Conservation (phyloP, 1,140 invertebrate genomes). For the Chlorops oryzae region DNA sequence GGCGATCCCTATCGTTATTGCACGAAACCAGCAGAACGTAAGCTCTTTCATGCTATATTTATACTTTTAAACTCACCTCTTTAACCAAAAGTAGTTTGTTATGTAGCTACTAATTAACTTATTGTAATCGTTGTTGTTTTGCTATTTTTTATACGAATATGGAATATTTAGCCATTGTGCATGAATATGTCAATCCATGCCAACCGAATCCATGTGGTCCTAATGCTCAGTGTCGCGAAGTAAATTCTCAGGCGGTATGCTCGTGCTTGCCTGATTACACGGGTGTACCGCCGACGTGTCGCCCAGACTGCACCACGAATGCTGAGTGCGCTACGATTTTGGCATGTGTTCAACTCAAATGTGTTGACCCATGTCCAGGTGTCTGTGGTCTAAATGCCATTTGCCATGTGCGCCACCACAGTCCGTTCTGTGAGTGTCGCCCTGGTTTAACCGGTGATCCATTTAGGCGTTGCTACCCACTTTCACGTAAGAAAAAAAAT, state of each 20-base stretch:
- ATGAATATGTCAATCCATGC: slow-evolving; percentile 53
- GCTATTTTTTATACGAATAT: neutral
- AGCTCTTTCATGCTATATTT: slow-evolving; percentile 30
- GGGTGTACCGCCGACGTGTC: slow-evolving; percentile 68
- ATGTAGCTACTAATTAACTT: slow-evolving; percentile 31
- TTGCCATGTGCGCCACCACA: slow-evolving; percentile 69
- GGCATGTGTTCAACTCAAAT: slow-evolving; percentile 76
- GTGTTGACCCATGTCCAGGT: slow-evolving; percentile 69
- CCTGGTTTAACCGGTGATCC: slow-evolving; percentile 70
- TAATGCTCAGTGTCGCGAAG: slow-evolving; percentile 58
- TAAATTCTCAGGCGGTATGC: slow-evolving; percentile 63
- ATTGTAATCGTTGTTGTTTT: slow-evolving; percentile 17
- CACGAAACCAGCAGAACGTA: slow-evolving; percentile 53
- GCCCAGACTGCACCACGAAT: slow-evolving; percentile 67
- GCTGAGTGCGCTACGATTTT: slow-evolving; percentile 67
- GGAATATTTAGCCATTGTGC: slow-evolving; percentile 38
- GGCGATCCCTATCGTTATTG: slow-evolving; percentile 65
- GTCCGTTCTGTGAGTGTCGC: slow-evolving; percentile 67
- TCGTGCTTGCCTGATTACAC: slow-evolving; percentile 64
- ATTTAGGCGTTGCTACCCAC: slow-evolving; percentile 41
- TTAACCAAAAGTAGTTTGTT: slow-evolving; percentile 22
- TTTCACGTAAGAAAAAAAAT: slow-evolving; percentile 52
- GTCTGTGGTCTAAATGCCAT: slow-evolving; percentile 70
- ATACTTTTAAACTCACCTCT: slow-evolving; percentile 18
- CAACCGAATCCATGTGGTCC: slow-evolving; percentile 61